Evolutionary conservation across 2,888 invertebrate species (phyloP), one percentile per base, ranked within the genome.

Genomic region (Euplagia quadripunctaria): DNA sequence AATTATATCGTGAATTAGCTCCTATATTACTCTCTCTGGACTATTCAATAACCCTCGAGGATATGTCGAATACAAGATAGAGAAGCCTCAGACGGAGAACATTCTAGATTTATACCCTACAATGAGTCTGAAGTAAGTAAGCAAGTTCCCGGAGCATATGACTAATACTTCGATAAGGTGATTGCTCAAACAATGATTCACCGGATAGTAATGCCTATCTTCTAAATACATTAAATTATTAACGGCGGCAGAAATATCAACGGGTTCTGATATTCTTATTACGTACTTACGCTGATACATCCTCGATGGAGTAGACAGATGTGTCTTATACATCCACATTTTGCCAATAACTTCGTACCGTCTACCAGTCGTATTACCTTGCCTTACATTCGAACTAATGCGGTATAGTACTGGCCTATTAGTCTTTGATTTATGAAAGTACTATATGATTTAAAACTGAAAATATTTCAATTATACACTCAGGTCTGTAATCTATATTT

Each of bases 171-270:
- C 46, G 58, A 68, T 68, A 68, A 68, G n/a, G 43, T 20, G 61
- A 63, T 17, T 69, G 69, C 61, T 49, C 31, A 69, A 69, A 63
- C 31, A 9, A 69, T 49, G 69, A 49, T 8, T 69, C 61, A 69
- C 31, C 31, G 61, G 58, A 20, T 58, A 64, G 17, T 64, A 11
- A 64, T 42, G 42, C 12, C 1, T 43, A 43, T 9, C 9, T n/a
- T 42, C 5, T 46, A n/a, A n/a, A 64, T 17, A 43, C 17, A 7
- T 14, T 61, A 1, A 31, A 31, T 31, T 31, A 61, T 61, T 61
- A 61, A 61, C 2, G 1, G 31, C 12, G 12, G 6, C 31, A 61
- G 31, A 6, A 12, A 61, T 31, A 5, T 31, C 5, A 61, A 61
- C 31, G 31, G 31, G 14, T 7, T 61, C 14, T 14, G 14, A 31